Conservation (phyloP, 2,113 vertebrate species). For the Pseudonaja textilis region DNA sequence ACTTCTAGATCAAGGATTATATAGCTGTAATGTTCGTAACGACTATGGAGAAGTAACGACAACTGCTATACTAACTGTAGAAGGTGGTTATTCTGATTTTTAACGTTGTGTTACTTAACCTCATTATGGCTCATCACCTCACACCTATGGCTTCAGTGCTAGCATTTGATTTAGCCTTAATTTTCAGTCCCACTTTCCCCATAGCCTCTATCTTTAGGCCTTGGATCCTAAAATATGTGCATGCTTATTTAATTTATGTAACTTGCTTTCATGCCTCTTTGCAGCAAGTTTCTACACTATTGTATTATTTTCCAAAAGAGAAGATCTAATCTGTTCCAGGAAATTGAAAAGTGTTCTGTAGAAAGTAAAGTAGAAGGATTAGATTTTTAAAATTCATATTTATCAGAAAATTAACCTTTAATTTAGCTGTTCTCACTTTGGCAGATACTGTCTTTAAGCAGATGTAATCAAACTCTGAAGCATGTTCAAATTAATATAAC, state of each 20-base stretch:
- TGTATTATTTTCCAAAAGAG: neutral
- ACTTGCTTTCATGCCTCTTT: constrained; percentile 6
- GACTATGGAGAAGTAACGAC: constrained; percentile 74
- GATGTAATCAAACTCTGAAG: neutral
- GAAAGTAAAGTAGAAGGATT: neutral
- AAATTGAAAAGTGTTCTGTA: neutral
- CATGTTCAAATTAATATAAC: neutral
- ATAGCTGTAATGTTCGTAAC: constrained; percentile 79
- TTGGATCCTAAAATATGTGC: constrained; percentile 35
- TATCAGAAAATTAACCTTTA: neutral
- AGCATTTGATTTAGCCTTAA: constrained; percentile 32
- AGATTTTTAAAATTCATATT: neutral
- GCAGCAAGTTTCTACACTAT: neutral
- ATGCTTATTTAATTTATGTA: neutral
- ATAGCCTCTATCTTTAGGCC: constrained; percentile 28
- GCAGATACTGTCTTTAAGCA: neutral
- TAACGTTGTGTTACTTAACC: constrained; percentile 64
- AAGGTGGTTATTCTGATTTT: constrained; percentile 82
- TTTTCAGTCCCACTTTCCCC: constrained; percentile 21
- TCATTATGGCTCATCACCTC: constrained; percentile 58
- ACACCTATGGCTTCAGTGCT: constrained; percentile 17
- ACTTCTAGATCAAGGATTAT: constrained; percentile 77
- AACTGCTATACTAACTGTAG: constrained; percentile 80
- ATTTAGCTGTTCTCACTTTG: neutral
- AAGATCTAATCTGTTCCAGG: neutral